phyloP scores from a whole-genome alignment of 2,797 vertebrate species.

The Lagorchestes hirsutus region DNA sequence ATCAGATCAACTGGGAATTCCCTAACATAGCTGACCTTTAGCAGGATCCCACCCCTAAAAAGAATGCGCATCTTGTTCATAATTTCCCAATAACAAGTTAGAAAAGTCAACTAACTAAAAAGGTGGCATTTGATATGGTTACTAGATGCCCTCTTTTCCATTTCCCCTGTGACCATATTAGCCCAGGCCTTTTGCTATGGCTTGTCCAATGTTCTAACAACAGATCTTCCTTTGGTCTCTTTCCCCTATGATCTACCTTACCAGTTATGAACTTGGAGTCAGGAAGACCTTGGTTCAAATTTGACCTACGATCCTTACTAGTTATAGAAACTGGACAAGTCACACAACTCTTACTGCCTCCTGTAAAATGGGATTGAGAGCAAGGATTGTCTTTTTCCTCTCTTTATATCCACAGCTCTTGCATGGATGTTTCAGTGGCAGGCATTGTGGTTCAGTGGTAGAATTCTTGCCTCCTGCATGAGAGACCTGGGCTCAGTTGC shows the following conservation, averaged over 20 bases:
- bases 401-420: neutral
- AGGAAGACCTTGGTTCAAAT: neutral
- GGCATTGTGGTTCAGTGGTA: neutral
- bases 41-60: conserved; percentile 19
- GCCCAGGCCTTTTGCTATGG: neutral
- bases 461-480: neutral
- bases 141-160: neutral
- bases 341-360: neutral
- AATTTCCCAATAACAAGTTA: conserved; percentile 32
- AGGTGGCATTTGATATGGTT: neutral
- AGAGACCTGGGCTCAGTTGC: neutral
- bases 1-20: conserved; percentile 52
- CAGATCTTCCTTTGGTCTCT: neutral
- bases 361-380: neutral
- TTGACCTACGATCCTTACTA: neutral
- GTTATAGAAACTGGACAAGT: neutral
- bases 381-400: neutral
- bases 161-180: neutral
- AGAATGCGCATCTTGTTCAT: conserved; percentile 36
- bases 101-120: conserved; percentile 19
- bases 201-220: neutral
- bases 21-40: conserved; percentile 18
- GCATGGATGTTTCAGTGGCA: neutral
- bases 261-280: neutral
- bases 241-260: neutral